These are phyloP conservation scores for Palythoa heliodiscus DNA, from an alignment of 92 coral and sea anemone genomes.

Conservation along the genomic window DNA sequence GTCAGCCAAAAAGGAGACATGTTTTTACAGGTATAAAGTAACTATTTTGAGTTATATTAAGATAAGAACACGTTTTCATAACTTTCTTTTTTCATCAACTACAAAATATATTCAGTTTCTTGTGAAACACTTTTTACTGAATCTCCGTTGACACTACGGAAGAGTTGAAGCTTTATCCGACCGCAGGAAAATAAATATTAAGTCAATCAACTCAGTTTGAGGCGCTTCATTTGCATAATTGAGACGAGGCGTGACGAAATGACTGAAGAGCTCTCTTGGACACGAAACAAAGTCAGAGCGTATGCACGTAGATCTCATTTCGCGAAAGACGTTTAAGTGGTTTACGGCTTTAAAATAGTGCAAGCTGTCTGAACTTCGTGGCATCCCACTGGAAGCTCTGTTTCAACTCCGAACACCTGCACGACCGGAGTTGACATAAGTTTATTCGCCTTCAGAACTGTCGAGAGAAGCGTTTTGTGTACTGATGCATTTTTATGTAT, in stretches of 20 bases:
- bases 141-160: constrained; percentile 17
- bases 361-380: background rate
- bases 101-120: constrained; percentile 13
- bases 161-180: background rate
- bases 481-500: too few species aligned
- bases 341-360: constrained; percentile 11
- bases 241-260: background rate
- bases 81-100: background rate
- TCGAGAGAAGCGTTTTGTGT: background rate
- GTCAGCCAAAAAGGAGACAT: background rate
- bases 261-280: constrained; percentile 7
- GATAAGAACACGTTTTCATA: background rate
- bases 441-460: background rate
- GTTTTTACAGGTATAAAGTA: background rate
- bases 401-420: constrained; percentile 17
- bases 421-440: background rate
- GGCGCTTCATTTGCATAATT: background rate
- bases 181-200: constrained; percentile 29
- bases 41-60: background rate
- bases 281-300: background rate
- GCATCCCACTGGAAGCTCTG: background rate
- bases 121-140: constrained; percentile 9
- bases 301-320: background rate
- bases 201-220: background rate
- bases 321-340: background rate